Base-by-base conservation (phyloP, 2,888 invertebrate species). In the Cantharis lateralis region DNA sequence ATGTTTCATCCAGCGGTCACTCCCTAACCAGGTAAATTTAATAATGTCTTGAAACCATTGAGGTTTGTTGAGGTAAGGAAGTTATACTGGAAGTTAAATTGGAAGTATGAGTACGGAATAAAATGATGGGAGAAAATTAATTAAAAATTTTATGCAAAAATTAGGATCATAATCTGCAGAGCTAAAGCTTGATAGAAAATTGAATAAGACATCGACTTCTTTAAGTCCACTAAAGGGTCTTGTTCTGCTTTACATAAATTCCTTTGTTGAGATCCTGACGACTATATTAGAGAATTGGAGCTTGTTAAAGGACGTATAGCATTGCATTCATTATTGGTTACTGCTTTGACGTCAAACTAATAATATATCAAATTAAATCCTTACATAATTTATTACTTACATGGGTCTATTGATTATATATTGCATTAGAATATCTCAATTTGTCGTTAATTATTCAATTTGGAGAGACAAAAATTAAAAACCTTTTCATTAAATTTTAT, bases 321-420 rank as follows among this genome's bases (percentile, higher is more conserved):
- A 24, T 66, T 20, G 64, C 64, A 66, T 66, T 66, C 64, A 66
- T 66, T 66, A 66, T 66, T 20, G 64, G 64, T 66, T 66, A 66
- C 64, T 20, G 64, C 64, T 66, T 66, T 66, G 64, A 66, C 64
- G 64, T 66, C 64, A 66, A 66, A 66, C 64, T 66, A 66, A 66
- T 66, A 66, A 18, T 20, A 66, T 66, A 66, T 20, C n/a, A 66
- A 66, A 66, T 66, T 24, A 66, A 66, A 20, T 24, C 64, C 64
- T 66, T 24, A 24, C 20, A 66, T 24, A 66, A 66, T 66, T 66
- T 66, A 66, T 66, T 66, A 66, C 64, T n/a, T n/a, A 24, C 48
- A 48, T 48, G 48, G 48, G 48, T 48, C 48, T 48, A 48, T 48
- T n/a, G 48, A 48, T 48, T 48, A 48, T 48, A 13, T 48, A 48